Evolutionary conservation across 2,888 invertebrate species (phyloP), one percentile per base, ranked within the genome.

Genomic region (Pocota personata): DNA sequence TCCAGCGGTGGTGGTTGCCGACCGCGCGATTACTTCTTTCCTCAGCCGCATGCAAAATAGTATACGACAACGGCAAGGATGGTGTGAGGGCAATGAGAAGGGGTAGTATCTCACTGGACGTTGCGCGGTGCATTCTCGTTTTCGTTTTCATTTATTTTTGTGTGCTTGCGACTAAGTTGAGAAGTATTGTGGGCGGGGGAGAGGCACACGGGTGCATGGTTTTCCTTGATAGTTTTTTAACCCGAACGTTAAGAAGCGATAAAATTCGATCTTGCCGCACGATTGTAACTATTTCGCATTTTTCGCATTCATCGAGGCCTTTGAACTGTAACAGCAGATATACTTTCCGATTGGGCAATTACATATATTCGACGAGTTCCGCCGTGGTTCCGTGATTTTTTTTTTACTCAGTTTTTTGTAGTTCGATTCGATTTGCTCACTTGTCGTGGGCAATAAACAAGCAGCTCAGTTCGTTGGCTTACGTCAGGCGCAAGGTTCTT

Each of bases 221-320:
- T 88, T 88, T 88, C 88, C 88, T 88, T 88, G 88, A 87, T 88
- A 88, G 88, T 88, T 88, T 88, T 87, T 88, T 88, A 86, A 88
- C 88, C 86, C 76, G 66, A 66, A 48, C 71, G 64, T 82, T 67
- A 67, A 80, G 71, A 76, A 76, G 72, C 60, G 71, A 76, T 86
- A 86, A 71, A 82, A 82, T 80, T 86, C 66, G 75, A 80, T 80
- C 76, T 86, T 86, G 71, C 76, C 60, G 60, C 72, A 48, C 58
- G 80, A 76, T 82, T 79, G 64, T 72, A 40, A 40, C 57, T 72
- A 82, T 82, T 79, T 87, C 87, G 52, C 78, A 78, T 82, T 77
- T 75, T 87, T 82, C 66, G 79, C 69, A 84, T 84, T 84, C 75
- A 79, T 69, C 57, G 57, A 71, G 79, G 84, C 69, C 64, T 84